phyloP scores from a whole-genome alignment of 2,797 vertebrate genomes.

The Phaenicophaeus curvirostris region DNA sequence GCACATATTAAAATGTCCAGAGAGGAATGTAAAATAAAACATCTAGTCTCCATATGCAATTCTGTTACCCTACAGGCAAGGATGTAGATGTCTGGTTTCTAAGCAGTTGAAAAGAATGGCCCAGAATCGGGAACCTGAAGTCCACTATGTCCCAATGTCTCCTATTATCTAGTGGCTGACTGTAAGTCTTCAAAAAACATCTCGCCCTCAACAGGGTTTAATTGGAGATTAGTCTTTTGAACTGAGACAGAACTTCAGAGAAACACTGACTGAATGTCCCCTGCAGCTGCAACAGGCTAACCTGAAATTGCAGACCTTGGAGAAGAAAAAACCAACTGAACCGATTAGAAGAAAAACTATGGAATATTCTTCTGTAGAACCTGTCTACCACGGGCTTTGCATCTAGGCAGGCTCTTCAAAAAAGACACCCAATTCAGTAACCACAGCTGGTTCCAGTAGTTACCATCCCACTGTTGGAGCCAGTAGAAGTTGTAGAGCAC shows the following conservation, averaged over 20 bases:
- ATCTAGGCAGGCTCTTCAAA: not conserved
- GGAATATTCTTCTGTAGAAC: not conserved
- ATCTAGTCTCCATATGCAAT: not conserved
- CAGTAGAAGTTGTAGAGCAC: not conserved
- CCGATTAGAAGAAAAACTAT: not conserved
- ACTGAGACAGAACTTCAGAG: not conserved
- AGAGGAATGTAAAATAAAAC: not conserved
- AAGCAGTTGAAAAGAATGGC: not conserved
- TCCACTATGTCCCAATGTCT: not conserved
- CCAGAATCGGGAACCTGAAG: not conserved
- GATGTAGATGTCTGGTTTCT: not conserved
- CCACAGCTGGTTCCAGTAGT: accelerated
- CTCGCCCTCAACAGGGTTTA: not conserved
- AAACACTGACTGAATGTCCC: not conserved
- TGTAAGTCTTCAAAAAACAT: not conserved
- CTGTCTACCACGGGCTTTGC: not conserved
- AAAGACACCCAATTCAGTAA: not conserved
- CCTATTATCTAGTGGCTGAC: not conserved
- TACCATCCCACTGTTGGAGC: not conserved
- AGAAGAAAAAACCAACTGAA: not conserved
- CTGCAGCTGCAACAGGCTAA: not conserved
- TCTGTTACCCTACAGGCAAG: not conserved
- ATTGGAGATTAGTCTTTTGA: not conserved
- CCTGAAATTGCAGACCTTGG: not conserved
- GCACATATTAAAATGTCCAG: not conserved